Conservation (phyloP, 2,797 vertebrate genomes). For the Hylomyscus alleni region DNA sequence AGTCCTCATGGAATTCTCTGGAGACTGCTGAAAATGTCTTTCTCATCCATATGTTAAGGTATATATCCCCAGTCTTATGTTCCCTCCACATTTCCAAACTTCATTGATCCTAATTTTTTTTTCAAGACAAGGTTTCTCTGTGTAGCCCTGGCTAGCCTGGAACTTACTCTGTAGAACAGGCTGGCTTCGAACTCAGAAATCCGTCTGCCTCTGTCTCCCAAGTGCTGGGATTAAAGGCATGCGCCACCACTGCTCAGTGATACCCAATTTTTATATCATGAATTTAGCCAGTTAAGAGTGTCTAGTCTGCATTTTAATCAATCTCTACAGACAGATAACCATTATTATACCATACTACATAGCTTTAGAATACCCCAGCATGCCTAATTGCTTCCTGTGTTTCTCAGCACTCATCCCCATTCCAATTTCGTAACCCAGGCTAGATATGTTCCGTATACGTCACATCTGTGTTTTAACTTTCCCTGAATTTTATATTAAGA, state of each 20-base stretch:
- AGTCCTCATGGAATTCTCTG: neutral
- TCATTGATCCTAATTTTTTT: neutral
- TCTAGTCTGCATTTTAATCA: constrained; percentile 45
- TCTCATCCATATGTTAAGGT: neutral
- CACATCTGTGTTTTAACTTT: constrained; percentile 13
- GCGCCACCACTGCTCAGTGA: too few relatives aligned
- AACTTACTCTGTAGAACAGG: too few relatives aligned
- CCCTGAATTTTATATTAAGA: constrained; percentile 35
- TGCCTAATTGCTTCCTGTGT: neutral
- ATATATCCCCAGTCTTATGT: neutral
- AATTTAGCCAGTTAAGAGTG: neutral
- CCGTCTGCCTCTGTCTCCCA: too few relatives aligned
- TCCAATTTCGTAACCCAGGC: neutral
- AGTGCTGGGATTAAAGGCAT: too few relatives aligned
- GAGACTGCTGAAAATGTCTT: neutral
- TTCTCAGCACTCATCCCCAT: neutral
- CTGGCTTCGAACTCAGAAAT: too few relatives aligned
- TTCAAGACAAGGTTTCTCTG: too few relatives aligned
- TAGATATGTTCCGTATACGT: neutral
- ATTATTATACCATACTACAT: neutral
- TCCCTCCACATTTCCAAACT: neutral
- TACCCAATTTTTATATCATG: neutral
- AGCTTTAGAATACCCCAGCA: neutral
- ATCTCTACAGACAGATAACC: neutral
- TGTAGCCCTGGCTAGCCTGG: too few relatives aligned